These are phyloP conservation scores for Tragelaphus buxtoni DNA, from an alignment of 2,113 vertebrate genomes.

Conservation along the genomic window DNA sequence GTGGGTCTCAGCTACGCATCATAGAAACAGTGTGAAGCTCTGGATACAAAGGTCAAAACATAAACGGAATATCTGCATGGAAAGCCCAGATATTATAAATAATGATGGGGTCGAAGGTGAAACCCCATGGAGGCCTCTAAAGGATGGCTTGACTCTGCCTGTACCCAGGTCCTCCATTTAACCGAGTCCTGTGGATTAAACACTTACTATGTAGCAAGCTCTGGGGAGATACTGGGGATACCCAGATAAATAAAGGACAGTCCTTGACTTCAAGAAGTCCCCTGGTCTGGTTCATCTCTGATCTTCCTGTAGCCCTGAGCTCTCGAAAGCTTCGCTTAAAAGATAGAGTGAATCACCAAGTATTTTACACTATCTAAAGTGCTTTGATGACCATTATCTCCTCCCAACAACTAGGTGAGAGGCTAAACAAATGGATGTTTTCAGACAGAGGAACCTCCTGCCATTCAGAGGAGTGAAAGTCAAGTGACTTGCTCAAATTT, in stretches of 20 bases:
- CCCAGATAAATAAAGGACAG: not conserved
- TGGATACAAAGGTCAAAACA: slow-evolving; percentile 21
- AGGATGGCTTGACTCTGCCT: not conserved
- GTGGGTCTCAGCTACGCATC: not conserved
- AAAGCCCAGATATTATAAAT: slow-evolving; percentile 5
- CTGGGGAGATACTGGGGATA: not conserved
- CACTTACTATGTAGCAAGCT: not conserved
- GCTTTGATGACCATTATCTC: not conserved
- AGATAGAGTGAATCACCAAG: not conserved
- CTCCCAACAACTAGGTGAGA: not conserved
- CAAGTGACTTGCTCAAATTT: not conserved
- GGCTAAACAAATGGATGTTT: not conserved
- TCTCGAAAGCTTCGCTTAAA: not conserved
- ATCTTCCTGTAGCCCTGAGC: not conserved
- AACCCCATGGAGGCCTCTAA: not conserved
- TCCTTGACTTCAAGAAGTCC: not conserved
- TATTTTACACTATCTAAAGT: not conserved
- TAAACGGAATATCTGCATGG: not conserved
- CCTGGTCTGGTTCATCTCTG: not conserved
- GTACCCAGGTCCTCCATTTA: not conserved
- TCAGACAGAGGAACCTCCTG: not conserved
- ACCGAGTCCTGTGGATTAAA: not conserved
- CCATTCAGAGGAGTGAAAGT: not conserved
- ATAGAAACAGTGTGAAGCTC: not conserved
- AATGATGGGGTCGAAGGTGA: not conserved